Evolutionary conservation across 2,888 invertebrate species (phyloP), one percentile per base, ranked within the genome.

Genomic region (Troides oblongomaculatus): DNA sequence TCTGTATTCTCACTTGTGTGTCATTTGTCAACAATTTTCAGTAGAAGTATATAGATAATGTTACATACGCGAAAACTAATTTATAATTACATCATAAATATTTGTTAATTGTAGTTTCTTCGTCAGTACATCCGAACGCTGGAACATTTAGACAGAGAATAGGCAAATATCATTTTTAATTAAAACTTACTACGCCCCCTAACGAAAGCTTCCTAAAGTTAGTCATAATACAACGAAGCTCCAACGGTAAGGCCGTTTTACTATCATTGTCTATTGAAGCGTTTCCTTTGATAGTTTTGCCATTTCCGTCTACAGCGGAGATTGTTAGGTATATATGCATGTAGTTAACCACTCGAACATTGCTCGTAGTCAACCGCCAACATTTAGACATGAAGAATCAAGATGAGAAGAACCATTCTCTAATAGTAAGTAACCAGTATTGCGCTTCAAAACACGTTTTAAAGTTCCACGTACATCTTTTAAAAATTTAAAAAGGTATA

Each of bases 1-100:
- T 75, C 71, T 77, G 76, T 75, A 78, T 75, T 87, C 85, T 88
- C 87, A 87, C 87, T 87, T 83, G 80, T 74, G 75, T 82, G 85
- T 86, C 86, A 85, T 82, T 64, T 79, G 77, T 83, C 77, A 84
- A 84, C 83, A 84, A 83, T 72, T 76, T 78, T 74, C 71, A 68
- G 68, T 68, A 46, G 46, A 10, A 71, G 65, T 39, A 66, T 67
- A 68, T 69, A 69, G 36, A 59, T 60, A 66, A 50, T 18, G 39
- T 53, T 2, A 10, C 53, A 70, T 50, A 68, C 63, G 66, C 68
- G 43, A 61, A 65, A 69, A 61, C 53, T 10, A 50, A 60, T n/a
- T 53, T 17, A 8, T 43, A 53, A 43, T 10, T 43, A 36, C 60
- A 23, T 53, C 23, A 66, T 5, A 60, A 50, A 60, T 39, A 23